Percentiles rank a stretch among this genome's conserved stretches.
phyloP scores from a whole-genome alignment of 1,140 invertebrate species.

The Formica exsecta region DNA sequence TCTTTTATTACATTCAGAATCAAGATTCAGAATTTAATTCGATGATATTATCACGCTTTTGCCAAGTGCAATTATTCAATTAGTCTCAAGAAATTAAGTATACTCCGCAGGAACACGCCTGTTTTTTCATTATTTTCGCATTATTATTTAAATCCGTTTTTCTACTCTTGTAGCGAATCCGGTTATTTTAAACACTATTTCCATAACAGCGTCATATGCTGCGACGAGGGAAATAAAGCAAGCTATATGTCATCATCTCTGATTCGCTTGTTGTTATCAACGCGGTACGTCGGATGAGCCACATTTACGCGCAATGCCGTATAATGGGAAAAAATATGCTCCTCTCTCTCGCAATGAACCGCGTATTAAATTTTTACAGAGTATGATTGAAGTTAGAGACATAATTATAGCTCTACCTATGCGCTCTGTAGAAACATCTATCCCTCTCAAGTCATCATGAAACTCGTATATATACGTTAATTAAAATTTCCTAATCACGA shows the following conservation, averaged over 20 bases:
- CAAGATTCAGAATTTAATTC: slow-evolving; percentile 1
- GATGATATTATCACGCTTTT: neutral
- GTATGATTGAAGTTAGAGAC: slow-evolving; percentile 28
- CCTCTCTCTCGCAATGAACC: too few species aligned
- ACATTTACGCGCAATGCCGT: slow-evolving; percentile 12
- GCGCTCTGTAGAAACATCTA: neutral
- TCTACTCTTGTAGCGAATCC: neutral
- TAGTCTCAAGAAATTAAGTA: neutral
- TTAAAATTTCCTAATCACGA: slow-evolving; percentile 16
- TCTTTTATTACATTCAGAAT: neutral
- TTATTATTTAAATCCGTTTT: slow-evolving; percentile 17
- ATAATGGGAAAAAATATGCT: slow-evolving; percentile 49
- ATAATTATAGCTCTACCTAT: slow-evolving; percentile 17
- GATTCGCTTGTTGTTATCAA: slow-evolving; percentile 50
- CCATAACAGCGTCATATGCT: neutral
- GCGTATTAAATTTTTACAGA: slow-evolving; percentile 21
- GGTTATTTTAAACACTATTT: slow-evolving; percentile 27
- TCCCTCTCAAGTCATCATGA: slow-evolving; percentile 14
- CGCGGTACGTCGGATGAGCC: neutral
- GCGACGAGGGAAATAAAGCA: slow-evolving; percentile 53
- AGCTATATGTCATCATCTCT: slow-evolving; percentile 19
- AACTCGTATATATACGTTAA: slow-evolving; percentile 18
- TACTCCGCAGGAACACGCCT: neutral
- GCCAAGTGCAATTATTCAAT: neutral
- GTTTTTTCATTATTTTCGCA: slow-evolving; percentile 13